Evolutionary conservation across 2,888 invertebrate species (phyloP), one percentile per base, ranked within the genome.

Genomic region (Hedychridium roseum): DNA sequence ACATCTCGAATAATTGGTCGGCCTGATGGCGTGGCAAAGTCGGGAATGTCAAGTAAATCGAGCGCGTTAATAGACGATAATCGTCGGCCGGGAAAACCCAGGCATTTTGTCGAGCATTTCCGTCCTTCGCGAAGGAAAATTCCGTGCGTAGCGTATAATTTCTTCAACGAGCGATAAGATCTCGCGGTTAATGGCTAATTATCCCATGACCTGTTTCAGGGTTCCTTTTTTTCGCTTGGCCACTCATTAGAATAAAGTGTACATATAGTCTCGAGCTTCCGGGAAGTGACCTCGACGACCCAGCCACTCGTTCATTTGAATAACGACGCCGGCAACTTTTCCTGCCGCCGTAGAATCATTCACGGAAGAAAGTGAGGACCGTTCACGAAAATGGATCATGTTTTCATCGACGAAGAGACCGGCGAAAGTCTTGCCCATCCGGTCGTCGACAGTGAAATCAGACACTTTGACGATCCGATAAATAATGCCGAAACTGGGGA

Each of bases 401-500:
- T 65, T 20, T 62, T 70, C 43, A 57, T 76, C 26, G 76, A 76
- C 44, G 60, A 67, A 41, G 76, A 76, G 44, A 76, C 76, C 16
- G 76, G 76, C 17, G 76, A 76, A 54, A 61, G 61, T 32, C 46
- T 70, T 11, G 51, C 54, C 7, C 41, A 58, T 15, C 57, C 60
- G 2, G 31, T 53, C n/a, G 40, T 38, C 30, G 39, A 50, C 12
- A 46, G 41, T 30, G 48, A 52, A n/a, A 44, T 43, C 16, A 43
- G 27, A 17, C 39, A 20, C 17, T 36, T 54, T 17, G 38, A 39
- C 20, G 43, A 45, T 18, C 47, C 57, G 3, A 49, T 64, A 9
- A 76, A 73, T 44, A 63, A 76, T 45, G 73, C 60, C 2, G 76
- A 76, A 55, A 76, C 76, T 14, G 76, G 76, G 1, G 74, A 76